A percentile compares a stretch with the other conserved stretches of the same genome.
Conservation (phyloP, 2,113 vertebrate genomes). For the Plestiodon gilberti region DNA sequence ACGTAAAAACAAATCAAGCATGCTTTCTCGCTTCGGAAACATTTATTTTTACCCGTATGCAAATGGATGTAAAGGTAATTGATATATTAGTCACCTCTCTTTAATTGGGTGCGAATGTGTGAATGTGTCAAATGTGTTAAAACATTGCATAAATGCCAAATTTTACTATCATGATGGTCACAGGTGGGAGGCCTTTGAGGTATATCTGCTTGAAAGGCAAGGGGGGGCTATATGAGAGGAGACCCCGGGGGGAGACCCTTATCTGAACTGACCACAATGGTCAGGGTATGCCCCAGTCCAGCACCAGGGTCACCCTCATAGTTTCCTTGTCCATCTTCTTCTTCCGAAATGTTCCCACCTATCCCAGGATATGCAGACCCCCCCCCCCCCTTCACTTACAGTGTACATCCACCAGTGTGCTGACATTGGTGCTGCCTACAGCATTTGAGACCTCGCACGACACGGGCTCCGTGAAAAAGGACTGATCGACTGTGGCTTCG, state of each 20-base stretch:
- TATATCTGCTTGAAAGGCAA: neutral
- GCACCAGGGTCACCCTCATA: neutral
- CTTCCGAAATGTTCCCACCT: neutral
- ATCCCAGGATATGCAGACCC: neutral
- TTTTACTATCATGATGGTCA: too few species aligned
- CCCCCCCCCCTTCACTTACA: conserved; percentile 78
- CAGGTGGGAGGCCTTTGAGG: too few species aligned
- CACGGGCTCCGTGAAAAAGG: conserved; percentile 89
- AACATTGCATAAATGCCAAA: too few species aligned
- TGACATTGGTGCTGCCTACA: conserved; percentile 90
- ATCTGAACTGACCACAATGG: neutral
- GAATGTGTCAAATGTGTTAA: too few species aligned
- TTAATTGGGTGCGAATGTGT: too few species aligned
- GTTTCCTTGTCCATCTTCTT: neutral
- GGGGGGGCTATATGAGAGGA: too few species aligned
- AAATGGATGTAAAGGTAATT: too few species aligned
- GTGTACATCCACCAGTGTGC: conserved; percentile 88
- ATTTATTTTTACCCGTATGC: too few species aligned
- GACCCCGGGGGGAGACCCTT: neutral
- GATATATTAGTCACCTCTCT: too few species aligned
- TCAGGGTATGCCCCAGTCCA: neutral
- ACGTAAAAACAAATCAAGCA: too few species aligned
- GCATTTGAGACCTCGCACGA: conserved; percentile 92
- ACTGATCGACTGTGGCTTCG: conserved; percentile 86
- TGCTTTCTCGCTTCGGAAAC: too few species aligned